Percentiles rank a stretch among this genome's conserved stretches.
phyloP scores from a whole-genome alignment of 2,888 invertebrate genomes.

The Machimus rusticus region DNA sequence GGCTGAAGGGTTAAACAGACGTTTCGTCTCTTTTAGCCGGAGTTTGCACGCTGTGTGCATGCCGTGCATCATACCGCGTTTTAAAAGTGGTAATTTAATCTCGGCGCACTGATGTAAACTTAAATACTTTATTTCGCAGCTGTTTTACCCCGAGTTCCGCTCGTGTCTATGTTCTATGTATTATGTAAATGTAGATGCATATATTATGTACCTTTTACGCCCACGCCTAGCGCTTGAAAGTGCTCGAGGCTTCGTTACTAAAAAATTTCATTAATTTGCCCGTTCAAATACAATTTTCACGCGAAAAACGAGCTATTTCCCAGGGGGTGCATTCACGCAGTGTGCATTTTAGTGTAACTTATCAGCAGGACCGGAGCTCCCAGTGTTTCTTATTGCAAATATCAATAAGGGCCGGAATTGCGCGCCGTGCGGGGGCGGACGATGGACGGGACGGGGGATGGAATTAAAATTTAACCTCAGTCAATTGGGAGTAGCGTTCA shows the following conservation, averaged over 20 bases:
- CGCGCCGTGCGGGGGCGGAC: not conserved
- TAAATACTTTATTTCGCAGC: not conserved
- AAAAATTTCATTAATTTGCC: not conserved
- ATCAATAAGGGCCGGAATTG: not conserved
- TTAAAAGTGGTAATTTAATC: not conserved
- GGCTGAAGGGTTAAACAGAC: not conserved
- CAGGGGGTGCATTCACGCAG: not conserved
- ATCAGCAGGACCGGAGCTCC: not conserved
- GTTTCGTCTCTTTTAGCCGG: not conserved
- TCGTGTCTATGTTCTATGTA: not conserved
- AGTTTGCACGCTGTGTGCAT: not conserved
- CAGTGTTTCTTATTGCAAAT: not conserved
- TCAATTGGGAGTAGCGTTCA: not conserved
- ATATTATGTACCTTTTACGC: not conserved
- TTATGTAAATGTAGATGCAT: not conserved
- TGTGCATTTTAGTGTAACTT: not conserved
- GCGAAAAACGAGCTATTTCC: not conserved
- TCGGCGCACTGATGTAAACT: not conserved
- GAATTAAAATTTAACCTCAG: not conserved
- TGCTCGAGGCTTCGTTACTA: not conserved
- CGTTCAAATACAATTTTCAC: not conserved
- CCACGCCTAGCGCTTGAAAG: not conserved
- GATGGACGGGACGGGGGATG: not conserved
- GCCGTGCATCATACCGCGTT: not conserved
- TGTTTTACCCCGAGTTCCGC: not conserved